phyloP scores from a whole-genome alignment of 2,888 invertebrate species.

The Drosophila austrosaltans region DNA sequence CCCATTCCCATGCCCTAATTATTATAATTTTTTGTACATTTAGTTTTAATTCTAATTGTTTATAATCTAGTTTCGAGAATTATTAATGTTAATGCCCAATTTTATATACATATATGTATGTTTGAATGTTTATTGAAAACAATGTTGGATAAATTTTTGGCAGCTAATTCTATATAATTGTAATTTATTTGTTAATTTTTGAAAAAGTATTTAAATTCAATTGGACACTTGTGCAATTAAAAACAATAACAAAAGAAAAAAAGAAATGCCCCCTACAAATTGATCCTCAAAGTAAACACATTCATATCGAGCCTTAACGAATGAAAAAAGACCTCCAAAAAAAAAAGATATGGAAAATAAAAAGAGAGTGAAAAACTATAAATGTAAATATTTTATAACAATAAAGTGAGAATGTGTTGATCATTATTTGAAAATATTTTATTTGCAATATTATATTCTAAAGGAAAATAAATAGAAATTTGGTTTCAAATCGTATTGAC shows the following conservation, averaged over 20 bases:
- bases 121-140: conserved; percentile 49
- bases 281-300: conserved; percentile 13
- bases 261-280: conserved; percentile 3
- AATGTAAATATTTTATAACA: conserved; percentile 65
- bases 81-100: conserved; percentile 63
- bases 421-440: neutral
- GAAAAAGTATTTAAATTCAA: conserved; percentile 46
- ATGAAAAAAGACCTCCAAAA: conserved; percentile 13
- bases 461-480: no score
- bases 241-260: neutral
- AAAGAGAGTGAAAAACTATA: conserved; percentile 29
- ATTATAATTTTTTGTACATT: conserved; percentile 59
- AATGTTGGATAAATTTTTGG: conserved; percentile 31
- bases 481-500: no score
- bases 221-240: conserved; percentile 19
- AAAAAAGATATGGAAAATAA: neutral
- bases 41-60: conserved; percentile 64
- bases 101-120: conserved; percentile 38
- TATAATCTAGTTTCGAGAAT: conserved; percentile 74
- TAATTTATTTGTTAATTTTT: conserved; percentile 53
- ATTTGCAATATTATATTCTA: no score
- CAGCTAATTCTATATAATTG: conserved; percentile 35
- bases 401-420: conserved; percentile 67
- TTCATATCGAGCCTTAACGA: conserved; percentile 10
- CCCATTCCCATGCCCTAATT: conserved; percentile 37